Percentiles rank a stretch among this genome's conserved stretches.
phyloP scores from a whole-genome alignment of 30 jellyfish, hydroid and myxozoan species.

The Hydra vulgaris region DNA sequence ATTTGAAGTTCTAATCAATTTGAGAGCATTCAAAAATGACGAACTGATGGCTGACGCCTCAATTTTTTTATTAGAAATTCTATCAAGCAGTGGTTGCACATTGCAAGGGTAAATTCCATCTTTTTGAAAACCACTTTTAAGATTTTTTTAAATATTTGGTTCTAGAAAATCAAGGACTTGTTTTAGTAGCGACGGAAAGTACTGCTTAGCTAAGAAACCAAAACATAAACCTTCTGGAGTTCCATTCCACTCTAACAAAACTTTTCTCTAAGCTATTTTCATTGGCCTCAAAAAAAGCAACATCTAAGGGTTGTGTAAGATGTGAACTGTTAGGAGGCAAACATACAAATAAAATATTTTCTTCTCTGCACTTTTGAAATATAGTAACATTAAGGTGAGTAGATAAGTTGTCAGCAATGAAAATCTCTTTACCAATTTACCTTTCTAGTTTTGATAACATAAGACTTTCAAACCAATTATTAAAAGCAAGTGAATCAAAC shows the following conservation, averaged over 20 bases:
- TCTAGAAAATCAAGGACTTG: not conserved
- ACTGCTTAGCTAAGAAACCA: not conserved
- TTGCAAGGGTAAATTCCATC: not conserved
- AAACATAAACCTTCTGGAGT: not conserved
- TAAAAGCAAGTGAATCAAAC: not conserved
- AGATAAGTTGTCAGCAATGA: slow-evolving; percentile 21
- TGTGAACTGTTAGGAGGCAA: slow-evolving; percentile 28
- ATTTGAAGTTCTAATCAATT: not conserved
- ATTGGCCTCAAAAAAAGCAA: slow-evolving; percentile 30
- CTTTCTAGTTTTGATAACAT: not conserved
- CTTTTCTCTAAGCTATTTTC: slow-evolving; percentile 18
- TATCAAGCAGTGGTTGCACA: not conserved
- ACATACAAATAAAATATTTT: slow-evolving; percentile 15
- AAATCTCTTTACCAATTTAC: not conserved
- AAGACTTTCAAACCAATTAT: not conserved
- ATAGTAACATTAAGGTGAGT: not conserved
- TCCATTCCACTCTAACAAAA: slow-evolving; percentile 14
- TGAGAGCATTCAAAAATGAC: not conserved
- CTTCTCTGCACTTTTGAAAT: slow-evolving; percentile 13
- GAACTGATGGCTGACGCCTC: not conserved
- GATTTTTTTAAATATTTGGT: not conserved
- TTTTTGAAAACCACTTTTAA: not conserved
- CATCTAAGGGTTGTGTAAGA: slow-evolving; percentile 31
- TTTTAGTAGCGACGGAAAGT: not conserved
- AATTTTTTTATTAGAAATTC: not conserved